Base-by-base conservation (phyloP, 2,797 vertebrate species). In the Leptatherina wallacei region DNA sequence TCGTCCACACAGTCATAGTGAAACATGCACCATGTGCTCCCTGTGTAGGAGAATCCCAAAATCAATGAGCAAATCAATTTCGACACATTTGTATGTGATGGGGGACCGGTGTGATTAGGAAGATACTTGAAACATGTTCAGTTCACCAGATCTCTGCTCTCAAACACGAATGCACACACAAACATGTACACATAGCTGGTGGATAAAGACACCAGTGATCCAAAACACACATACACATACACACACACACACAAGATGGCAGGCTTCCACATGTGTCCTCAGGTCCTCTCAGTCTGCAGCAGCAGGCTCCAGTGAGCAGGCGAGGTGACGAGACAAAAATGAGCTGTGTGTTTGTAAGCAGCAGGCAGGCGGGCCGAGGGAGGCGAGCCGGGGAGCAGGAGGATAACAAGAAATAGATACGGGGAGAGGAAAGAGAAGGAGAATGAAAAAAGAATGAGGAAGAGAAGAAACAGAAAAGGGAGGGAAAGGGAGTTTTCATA, bases 121-220 rank as follows among this genome's bases (percentile, higher is more conserved):
- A 64, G 73, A 67, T 65, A 75, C 77, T 85, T 63, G 35, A 82
- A 78, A 69, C 74, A 61, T 24, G n/a, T 74, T 81, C 38, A 33
- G 40, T 69, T 71, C 77, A 52, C 47, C 61, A 24, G 29, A 82
- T 74, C 82, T 69, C 22, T 44, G 55, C 76, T 33, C 60, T 55
- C 47, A 54, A 20, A 63, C 70, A 35, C 36, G 49, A 36, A 60
- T 49, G 59, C 47, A 69, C 62, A 40, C 33, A 30, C 68, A 57
- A 16, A 9, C 7, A 47, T 47, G 18, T 62, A 36, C 57, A 32
- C 24, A 16, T 30, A 81, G 65, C 55, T 29, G 65, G 70, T 40
- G 71, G 81, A 89, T 88, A 89, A 89, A 92, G 86, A 89, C 89
- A 76, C 79, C 87, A 89, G 78, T 89, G 89, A 92, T 90, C 86